phyloP scores from a whole-genome alignment of 2,797 vertebrate species.

The Pogonophryne albipinna region DNA sequence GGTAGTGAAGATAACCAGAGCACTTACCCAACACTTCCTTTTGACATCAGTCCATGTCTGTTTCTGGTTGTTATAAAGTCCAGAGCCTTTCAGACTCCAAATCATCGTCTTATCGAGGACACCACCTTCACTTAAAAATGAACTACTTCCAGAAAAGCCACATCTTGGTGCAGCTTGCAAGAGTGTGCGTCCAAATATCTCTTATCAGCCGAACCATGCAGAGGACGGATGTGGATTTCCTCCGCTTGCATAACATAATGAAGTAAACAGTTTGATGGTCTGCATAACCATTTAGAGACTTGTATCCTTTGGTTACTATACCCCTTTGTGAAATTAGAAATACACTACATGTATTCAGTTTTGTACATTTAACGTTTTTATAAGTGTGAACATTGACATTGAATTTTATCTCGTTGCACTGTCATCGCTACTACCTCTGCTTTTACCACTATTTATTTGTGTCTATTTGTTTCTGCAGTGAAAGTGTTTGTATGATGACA shows the following conservation, averaged over 20 bases:
- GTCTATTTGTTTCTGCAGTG: no score
- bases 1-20: slow-evolving; percentile 31
- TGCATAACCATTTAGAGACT: no score
- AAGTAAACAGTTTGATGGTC: slow-evolving; percentile 3
- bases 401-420: no score
- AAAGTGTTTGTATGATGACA: no score
- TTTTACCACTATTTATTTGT: no score
- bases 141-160: slow-evolving; percentile 3
- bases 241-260: neutral
- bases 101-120: slow-evolving; percentile 25
- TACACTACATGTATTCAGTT: no score
- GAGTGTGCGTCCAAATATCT: neutral
- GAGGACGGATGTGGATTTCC: neutral
- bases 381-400: no score
- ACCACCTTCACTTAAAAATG: slow-evolving; percentile 16
- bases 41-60: slow-evolving; percentile 25
- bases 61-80: neutral
- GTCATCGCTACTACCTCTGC: no score
- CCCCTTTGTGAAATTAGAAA: no score
- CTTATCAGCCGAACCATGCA: slow-evolving; percentile 26
- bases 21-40: slow-evolving; percentile 6
- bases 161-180: neutral
- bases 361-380: no score
- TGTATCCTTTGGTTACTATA: no score
- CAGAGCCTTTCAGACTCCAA: slow-evolving; percentile 4